These are phyloP conservation scores for Lissonota sp. DNA, from an alignment of 2,888 invertebrate species.

Conservation along the genomic window DNA sequence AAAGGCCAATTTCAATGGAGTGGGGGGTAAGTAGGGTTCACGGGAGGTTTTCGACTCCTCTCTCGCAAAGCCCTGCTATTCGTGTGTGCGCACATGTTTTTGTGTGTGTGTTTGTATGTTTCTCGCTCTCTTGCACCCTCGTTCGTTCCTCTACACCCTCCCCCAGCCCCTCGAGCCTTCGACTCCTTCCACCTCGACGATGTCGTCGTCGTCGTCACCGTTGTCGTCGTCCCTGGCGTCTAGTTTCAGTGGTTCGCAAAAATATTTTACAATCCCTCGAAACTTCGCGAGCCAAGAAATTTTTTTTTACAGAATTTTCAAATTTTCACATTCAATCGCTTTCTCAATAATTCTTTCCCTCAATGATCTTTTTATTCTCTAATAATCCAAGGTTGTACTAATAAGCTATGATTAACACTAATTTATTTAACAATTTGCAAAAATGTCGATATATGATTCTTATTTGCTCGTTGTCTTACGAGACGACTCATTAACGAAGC, in stretches of 20 bases:
- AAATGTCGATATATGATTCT: too few species aligned
- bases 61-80: constrained; percentile 33
- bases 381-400: too few species aligned
- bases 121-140: constrained; percentile 27
- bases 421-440: too few species aligned
- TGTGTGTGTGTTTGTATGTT: not conserved
- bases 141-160: not conserved
- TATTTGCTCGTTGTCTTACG: too few species aligned
- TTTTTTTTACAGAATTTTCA: not conserved
- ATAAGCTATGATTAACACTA: too few species aligned
- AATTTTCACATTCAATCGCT: not conserved
- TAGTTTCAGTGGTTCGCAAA: constrained; percentile 83
- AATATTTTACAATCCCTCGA: constrained; percentile 64
- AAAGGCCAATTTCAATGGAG: constrained; percentile 62
- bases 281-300: not conserved
- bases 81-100: not conserved
- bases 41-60: constrained; percentile 83
- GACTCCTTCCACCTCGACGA: constrained; percentile 25
- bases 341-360: not conserved
- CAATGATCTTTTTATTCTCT: not conserved
- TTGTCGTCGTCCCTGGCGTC: constrained; percentile 70
- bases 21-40: constrained; percentile 84
- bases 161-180: constrained; percentile 10
- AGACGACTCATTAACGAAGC: not conserved
- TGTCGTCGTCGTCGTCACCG: constrained; percentile 52